phyloP scores from a whole-genome alignment of 2,113 vertebrate species.

The Cromileptes altivelis region DNA sequence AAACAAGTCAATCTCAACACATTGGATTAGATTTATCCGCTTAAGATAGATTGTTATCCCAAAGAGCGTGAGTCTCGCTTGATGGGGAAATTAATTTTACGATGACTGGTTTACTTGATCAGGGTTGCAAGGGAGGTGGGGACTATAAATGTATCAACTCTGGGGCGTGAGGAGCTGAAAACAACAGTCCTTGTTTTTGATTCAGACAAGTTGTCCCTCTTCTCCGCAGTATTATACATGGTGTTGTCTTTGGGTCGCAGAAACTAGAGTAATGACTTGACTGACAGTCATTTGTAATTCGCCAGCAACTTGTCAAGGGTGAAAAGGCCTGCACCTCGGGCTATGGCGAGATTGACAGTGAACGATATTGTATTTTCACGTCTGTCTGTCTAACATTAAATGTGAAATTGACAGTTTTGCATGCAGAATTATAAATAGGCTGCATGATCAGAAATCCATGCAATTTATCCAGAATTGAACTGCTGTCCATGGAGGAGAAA shows the following conservation, averaged over 20 bases:
- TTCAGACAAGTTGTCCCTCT: constrained; percentile 59
- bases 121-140: constrained; percentile 48
- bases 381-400: constrained; percentile 50
- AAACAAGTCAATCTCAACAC: constrained; percentile 83
- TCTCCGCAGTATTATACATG: constrained; percentile 53
- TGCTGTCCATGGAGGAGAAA: background rate
- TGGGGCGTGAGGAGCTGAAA: constrained; percentile 46
- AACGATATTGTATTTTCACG: constrained; percentile 55
- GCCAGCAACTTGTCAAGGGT: constrained; percentile 64
- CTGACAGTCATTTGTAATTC: constrained; percentile 77
- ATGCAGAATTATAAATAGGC: constrained; percentile 40
- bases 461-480: constrained; percentile 25
- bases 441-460: constrained; percentile 6
- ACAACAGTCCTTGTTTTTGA: constrained; percentile 62
- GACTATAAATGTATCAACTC: constrained; percentile 68
- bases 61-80: constrained; percentile 72
- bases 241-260: constrained; percentile 66
- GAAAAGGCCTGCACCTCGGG: constrained; percentile 58
- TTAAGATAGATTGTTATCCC: constrained; percentile 84
- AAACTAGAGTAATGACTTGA: constrained; percentile 70
- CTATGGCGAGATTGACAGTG: constrained; percentile 63
- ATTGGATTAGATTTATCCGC: constrained; percentile 84
- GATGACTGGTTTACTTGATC: constrained; percentile 83
- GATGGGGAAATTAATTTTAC: constrained; percentile 85
- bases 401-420: constrained; percentile 52